Evolutionary conservation across 2,113 vertebrate species (phyloP), one percentile per base, ranked within the genome.

Genomic region (Oryzias celebensis): DNA sequence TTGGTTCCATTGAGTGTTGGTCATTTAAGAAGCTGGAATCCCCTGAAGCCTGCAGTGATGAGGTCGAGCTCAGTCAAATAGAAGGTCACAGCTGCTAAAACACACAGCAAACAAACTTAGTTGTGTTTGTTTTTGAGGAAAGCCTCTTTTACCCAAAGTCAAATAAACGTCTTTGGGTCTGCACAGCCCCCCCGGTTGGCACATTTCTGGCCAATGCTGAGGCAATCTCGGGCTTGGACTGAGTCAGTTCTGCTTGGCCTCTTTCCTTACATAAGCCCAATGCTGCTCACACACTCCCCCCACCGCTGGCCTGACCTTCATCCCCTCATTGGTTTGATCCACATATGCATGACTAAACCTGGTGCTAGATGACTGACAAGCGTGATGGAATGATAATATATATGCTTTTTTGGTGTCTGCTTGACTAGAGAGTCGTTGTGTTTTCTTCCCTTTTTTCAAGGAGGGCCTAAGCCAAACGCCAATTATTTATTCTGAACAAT

Each of bases 31-130:
- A 77, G 71, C 62, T 58, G 56, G 53, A 75, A 67, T 65, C 45
- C 81, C 71, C 69, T 52, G 58, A 3, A 46, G 59, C 66, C 69
- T 52, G 52, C 24, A 20, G 53, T 52, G 52, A 57, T 14, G 28
- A 52, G 82, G 85, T 77, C 75, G 71, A 49, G 67, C 69, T 71
- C 59, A 55, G 65, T 72, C 76, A 69, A 77, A 78, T 77, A 54
- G 60, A 55, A 68, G 82, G 82, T 86, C 85, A 83, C 84, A 85
- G 87, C 88, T 90, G 87, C 86, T 84, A 80, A 80, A 88, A 87
- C 85, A 89, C 62, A 58, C 69, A 65, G 77, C 52, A 86, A 86
- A 84, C 82, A 84, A 73, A 84, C 81, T 83, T 69, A 75, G 71
- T 31, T 47, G 56, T 72, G 85, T 86, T 88, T 87, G 80, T 87